Base-by-base conservation (phyloP, 2,113 vertebrate species). In the Lasiurus borealis region DNA sequence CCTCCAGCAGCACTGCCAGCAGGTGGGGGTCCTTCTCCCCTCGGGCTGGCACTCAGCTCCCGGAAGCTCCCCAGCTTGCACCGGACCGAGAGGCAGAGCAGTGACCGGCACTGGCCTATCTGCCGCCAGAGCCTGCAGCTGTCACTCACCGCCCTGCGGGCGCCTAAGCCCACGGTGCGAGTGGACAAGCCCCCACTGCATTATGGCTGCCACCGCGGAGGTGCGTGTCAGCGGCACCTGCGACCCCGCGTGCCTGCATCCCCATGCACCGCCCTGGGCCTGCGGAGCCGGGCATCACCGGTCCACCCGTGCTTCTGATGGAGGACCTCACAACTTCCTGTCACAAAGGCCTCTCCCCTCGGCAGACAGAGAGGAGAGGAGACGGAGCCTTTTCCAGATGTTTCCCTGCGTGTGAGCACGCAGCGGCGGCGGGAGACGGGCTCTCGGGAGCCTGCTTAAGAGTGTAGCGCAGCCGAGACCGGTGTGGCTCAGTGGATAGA, bases 191-290 rank as follows among this genome's bases (percentile, higher is more conserved):
- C 34, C 31, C 29, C 57, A 44, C 5, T 12, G 0, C 6, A 19
- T 34, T 40, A 40, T 40, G 3, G 40, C 40, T 5, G 40, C 40
- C 40, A 40, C 40, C 40, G 5, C 40, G 40, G 40, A 40, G 40
- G 40, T 40, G 40, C 40, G 40, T 40, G 40, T 40, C 40, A 40
- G 40, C 40, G 40, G 40, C 40, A 23, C 13, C 6, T 1, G 3
- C 15, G 10, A 72, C 3, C 15, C 15, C 23, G 6, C 0, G 2
- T 8, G 1, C 8, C 6, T 0, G 5, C 8, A 10, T 0, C 21
- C 13, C 44, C 21, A n/a, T 23, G 4, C 34, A 31, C 8, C 25
- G 31, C 54, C n/a, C 69, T 62, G 34, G 16, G 86, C 11, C 9
- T 50, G 59, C 1, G 8, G 50, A 84, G 48, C 48, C 6, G 50